Percentiles rank a stretch among this genome's conserved stretches.
Evolutionary conservation across 2,113 vertebrate genomes (phyloP).

Genomic region (Mustela lutreola): DNA sequence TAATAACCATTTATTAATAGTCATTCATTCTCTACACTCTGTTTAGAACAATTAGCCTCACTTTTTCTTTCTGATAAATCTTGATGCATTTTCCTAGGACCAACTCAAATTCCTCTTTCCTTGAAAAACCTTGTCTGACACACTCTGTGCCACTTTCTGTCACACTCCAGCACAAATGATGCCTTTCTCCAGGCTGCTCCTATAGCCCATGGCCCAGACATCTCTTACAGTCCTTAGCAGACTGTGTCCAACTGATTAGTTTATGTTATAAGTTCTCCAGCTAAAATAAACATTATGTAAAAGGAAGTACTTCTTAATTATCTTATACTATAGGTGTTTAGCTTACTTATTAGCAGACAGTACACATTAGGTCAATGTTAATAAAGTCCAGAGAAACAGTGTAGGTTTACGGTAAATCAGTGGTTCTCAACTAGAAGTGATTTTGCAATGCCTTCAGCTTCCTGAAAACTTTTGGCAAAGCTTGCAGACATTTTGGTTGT

Average conservation of each 20-base stretch:
- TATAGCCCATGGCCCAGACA: neutral
- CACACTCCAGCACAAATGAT: too few relatives aligned
- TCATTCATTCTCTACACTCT: neutral
- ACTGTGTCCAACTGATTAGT: neutral
- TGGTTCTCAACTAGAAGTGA: neutral
- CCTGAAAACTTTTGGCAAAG: neutral
- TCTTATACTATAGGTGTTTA: neutral
- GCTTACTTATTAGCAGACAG: neutral
- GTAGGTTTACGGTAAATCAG: neutral
- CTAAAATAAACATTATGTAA: neutral
- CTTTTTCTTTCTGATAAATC: neutral
- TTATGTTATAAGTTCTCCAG: neutral
- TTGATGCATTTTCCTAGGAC: neutral
- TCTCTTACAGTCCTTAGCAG: neutral
- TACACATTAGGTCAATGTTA: neutral
- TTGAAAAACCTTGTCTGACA: neutral
- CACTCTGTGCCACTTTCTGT: neutral
- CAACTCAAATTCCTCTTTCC: neutral
- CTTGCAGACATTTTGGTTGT: neutral
- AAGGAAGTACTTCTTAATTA: neutral
- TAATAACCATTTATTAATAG: neutral
- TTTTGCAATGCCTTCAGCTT: neutral
- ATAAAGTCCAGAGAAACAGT: neutral
- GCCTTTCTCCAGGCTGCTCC: neutral
- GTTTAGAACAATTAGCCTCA: neutral